A percentile compares a stretch with the other conserved stretches of the same genome.
phyloP scores from a whole-genome alignment of 2,888 invertebrate genomes.

The Lysandra coridon region DNA sequence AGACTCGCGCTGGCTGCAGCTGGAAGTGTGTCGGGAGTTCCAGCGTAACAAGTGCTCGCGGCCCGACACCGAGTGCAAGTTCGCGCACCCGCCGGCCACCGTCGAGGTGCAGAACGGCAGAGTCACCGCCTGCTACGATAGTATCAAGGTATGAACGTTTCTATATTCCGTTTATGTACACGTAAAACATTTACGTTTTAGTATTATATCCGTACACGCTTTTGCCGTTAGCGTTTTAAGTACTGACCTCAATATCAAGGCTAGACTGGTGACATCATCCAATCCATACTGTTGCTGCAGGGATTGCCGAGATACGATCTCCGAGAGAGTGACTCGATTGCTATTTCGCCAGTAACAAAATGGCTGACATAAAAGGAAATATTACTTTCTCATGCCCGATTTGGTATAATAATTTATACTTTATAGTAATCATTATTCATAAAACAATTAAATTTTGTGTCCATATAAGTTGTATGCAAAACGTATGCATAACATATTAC shows the following conservation, averaged over 20 bases:
- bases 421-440: conserved; percentile 1
- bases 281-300: conserved; percentile 62
- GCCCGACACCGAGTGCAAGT: conserved; percentile 99
- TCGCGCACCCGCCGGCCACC: conserved; percentile 99
- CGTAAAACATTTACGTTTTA: conserved; percentile 6
- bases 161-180: conserved; percentile 11
- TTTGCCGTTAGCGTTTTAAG: conserved; percentile 48
- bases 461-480: conserved; percentile 6
- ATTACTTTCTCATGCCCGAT: conserved; percentile 18
- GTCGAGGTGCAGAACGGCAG: conserved; percentile 99
- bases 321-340: conserved; percentile 6
- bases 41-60: conserved; percentile 99
- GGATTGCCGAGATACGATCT: conserved; percentile 53
- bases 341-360: neutral
- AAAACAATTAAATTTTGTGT: conserved; percentile 6
- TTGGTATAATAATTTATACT: neutral
- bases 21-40: conserved; percentile 99
- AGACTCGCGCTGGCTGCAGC: conserved; percentile 99
- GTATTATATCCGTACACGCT: conserved; percentile 21
- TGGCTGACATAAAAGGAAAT: conserved; percentile 13
- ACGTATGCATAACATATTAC: conserved; percentile 19
- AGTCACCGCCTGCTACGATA: conserved; percentile 99
- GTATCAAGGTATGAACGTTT: conserved; percentile 95
- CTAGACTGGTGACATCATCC: conserved; percentile 73
- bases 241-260: conserved; percentile 76